These are phyloP conservation scores for Dipodomys spectabilis DNA, from an alignment of 2,113 vertebrate species.

Conservation along the genomic window DNA sequence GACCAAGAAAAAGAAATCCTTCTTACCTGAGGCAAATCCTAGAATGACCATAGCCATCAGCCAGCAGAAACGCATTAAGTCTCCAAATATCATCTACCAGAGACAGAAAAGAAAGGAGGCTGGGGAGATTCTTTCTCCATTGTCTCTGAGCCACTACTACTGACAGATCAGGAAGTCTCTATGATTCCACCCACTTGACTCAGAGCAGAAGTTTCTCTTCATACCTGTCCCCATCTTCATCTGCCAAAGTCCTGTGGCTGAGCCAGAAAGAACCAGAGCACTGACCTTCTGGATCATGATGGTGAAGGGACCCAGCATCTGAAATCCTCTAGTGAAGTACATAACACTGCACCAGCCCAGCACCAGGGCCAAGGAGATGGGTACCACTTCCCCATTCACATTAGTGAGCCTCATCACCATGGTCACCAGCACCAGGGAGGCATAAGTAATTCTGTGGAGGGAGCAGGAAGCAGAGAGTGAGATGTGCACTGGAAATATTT, in stretches of 20 bases:
- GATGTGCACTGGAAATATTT: not conserved
- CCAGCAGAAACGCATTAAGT: slow-evolving; percentile 96
- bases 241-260: not conserved
- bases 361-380: slow-evolving; percentile 94
- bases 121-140: not conserved
- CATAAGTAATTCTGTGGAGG: slow-evolving; percentile 90
- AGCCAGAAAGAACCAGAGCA: not conserved
- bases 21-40: slow-evolving; percentile 94
- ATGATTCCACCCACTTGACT: not conserved
- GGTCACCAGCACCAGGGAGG: slow-evolving; percentile 92
- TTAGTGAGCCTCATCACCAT: slow-evolving; percentile 91
- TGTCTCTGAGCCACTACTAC: not conserved
- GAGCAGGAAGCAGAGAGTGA: not conserved
- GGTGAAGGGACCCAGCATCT: slow-evolving; percentile 97
- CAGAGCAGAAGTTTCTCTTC: not conserved
- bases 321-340: slow-evolving; percentile 97
- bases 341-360: slow-evolving; percentile 98
- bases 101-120: slow-evolving; percentile 46
- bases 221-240: not conserved
- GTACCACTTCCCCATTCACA: slow-evolving; percentile 88
- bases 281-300: slow-evolving; percentile 99
- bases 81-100: slow-evolving; percentile 96
- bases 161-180: not conserved
- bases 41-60: slow-evolving; percentile 94
- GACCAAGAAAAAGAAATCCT: not conserved